phyloP scores from a whole-genome alignment of 2,797 vertebrate species.

The Eidolon dupreanum region DNA sequence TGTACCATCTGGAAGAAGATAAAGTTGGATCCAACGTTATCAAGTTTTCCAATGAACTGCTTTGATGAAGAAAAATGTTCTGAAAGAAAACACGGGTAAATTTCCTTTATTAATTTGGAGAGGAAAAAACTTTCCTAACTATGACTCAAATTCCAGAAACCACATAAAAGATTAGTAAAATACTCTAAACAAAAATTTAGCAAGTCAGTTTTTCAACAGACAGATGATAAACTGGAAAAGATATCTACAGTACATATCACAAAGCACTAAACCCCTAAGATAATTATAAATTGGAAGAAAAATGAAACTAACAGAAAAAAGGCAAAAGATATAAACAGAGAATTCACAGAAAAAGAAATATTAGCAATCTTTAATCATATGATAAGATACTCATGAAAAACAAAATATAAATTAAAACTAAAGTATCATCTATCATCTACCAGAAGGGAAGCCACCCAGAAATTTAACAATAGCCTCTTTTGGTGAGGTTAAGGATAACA shows the following conservation, averaged over 20 bases:
- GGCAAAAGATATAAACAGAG: not conserved
- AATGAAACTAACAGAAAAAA: constrained; percentile 27
- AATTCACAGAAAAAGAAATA: not conserved
- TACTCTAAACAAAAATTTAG: constrained; percentile 5
- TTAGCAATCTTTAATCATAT: not conserved
- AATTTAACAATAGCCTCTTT: not conserved
- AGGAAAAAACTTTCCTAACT: constrained; percentile 12
- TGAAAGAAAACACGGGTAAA: constrained; percentile 2
- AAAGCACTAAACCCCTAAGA: not conserved
- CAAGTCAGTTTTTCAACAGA: not conserved
- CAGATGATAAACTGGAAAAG: not conserved
- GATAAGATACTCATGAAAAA: not conserved
- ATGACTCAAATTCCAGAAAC: not conserved
- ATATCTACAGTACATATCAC: not conserved
- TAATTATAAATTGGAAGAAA: constrained; percentile 1
- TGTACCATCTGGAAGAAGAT: constrained; percentile 72
- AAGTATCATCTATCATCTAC: not conserved
- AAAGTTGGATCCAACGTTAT: constrained; percentile 56
- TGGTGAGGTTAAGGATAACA: not conserved
- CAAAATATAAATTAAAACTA: constrained; percentile 27
- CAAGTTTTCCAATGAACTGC: constrained; percentile 63
- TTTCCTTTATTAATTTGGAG: not conserved
- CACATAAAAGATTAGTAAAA: constrained; percentile 12
- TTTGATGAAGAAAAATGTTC: constrained; percentile 44
- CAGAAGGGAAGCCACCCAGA: not conserved